Percentiles rank a stretch among this genome's conserved stretches.
These are phyloP conservation scores for Ceratosolen fusciceps DNA, from an alignment of 1,140 invertebrate species.

Conservation along the genomic window DNA sequence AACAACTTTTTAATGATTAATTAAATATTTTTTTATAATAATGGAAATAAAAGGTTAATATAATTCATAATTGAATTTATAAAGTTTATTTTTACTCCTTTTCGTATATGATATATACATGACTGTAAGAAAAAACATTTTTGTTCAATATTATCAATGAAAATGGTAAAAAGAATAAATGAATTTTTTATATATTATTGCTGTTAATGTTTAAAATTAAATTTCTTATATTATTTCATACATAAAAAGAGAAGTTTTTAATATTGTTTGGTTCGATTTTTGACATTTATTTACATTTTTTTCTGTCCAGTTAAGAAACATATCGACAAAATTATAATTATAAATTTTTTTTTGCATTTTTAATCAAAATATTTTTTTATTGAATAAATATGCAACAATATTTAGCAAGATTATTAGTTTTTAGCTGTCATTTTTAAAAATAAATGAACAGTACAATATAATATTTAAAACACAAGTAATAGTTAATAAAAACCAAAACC, in stretches of 20 bases:
- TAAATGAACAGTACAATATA: conserved; percentile 40
- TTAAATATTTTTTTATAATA: conserved; percentile 7
- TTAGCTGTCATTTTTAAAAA: conserved; percentile 39
- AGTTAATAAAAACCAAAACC: conserved; percentile 48
- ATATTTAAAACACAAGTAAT: conserved; percentile 44
- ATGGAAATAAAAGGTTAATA: background rate
- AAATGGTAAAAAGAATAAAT: conserved; percentile 42
- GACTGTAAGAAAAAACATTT: conserved; percentile 42
- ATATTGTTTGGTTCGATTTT: conserved; percentile 25
- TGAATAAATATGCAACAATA: conserved; percentile 39
- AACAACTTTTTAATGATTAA: too few species aligned
- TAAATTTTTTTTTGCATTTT: too few species aligned
- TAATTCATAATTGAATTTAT: conserved; percentile 41
- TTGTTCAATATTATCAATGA: conserved; percentile 36
- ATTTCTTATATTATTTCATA: conserved; percentile 24
- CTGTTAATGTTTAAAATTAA: conserved; percentile 17
- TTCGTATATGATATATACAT: conserved; percentile 46
- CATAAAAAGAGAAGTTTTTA: conserved; percentile 17
- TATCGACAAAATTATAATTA: conserved; percentile 32
- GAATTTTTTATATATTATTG: conserved; percentile 16
- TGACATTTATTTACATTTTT: conserved; percentile 44
- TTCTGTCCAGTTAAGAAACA: conserved; percentile 39
- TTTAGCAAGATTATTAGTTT: conserved; percentile 33
- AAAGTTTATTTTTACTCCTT: conserved; percentile 48
- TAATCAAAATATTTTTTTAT: conserved; percentile 21